Percentiles rank a stretch among this genome's conserved stretches.
phyloP scores from a whole-genome alignment of 2,113 vertebrate species.

The Lamprologus callipterus region DNA sequence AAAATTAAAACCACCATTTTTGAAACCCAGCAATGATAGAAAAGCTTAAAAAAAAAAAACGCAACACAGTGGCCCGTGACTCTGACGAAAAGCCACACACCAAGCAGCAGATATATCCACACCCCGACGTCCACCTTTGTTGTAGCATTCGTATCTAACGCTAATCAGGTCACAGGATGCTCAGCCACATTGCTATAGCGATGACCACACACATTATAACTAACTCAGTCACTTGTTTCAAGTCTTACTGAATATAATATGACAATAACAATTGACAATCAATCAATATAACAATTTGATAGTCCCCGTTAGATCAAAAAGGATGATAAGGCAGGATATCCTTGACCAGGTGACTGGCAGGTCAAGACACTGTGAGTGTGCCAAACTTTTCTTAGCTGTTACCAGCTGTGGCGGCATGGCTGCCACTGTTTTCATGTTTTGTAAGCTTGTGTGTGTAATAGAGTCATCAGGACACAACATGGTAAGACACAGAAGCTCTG shows the following conservation, averaged over 20 bases:
- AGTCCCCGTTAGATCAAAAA: neutral
- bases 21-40: neutral
- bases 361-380: neutral
- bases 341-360: neutral
- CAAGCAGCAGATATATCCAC: neutral
- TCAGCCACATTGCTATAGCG: neutral
- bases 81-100: neutral
- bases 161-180: neutral
- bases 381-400: neutral
- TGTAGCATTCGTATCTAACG: neutral
- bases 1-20: neutral
- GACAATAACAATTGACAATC: neutral
- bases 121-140: neutral
- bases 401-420: neutral
- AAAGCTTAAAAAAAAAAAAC: fast-evolving
- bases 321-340: neutral
- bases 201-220: neutral
- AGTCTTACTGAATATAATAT: neutral
- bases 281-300: neutral
- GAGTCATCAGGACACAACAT: neutral
- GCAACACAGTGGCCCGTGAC: neutral
- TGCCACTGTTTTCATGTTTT: neutral
- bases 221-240: neutral
- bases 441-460: neutral
- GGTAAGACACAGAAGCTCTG: neutral